These are phyloP conservation scores for Phaethon lepturus DNA, from an alignment of 2,113 vertebrate species.

Conservation along the genomic window DNA sequence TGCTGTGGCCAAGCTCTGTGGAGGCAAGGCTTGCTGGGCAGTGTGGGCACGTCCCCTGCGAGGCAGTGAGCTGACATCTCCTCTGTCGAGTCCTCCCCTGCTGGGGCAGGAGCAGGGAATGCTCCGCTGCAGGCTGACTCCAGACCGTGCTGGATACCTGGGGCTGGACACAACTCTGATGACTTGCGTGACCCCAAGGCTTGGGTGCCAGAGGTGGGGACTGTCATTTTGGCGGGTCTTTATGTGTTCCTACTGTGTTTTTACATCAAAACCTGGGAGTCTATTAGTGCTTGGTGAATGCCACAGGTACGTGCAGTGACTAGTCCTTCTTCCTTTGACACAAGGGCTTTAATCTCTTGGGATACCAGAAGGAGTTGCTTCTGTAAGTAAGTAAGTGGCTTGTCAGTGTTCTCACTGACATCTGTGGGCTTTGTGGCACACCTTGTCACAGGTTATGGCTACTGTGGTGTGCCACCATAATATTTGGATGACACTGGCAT, in stretches of 20 bases:
- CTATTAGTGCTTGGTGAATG: not conserved
- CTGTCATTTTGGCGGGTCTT: not conserved
- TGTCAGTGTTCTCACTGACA: not conserved
- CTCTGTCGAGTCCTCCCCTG: not conserved
- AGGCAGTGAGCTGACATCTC: not conserved
- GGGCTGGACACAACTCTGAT: not conserved
- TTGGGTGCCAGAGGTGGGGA: not conserved
- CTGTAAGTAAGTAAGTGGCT: not conserved
- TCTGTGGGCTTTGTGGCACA: not conserved
- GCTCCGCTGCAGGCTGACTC: not conserved
- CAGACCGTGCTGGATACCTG: accelerated
- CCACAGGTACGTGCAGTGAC: not conserved
- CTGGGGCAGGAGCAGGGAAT: not conserved
- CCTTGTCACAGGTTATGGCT: not conserved
- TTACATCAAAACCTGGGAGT: not conserved
- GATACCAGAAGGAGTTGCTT: not conserved
- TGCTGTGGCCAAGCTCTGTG: not conserved
- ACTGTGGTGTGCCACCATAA: not conserved
- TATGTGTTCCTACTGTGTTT: not conserved
- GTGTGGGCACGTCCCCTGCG: accelerated
- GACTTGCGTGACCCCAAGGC: not conserved
- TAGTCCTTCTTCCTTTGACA: not conserved
- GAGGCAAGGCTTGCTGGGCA: not conserved
- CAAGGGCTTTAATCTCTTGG: not conserved
- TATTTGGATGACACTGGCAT: not conserved